Evolutionary conservation across 2,113 vertebrate species (phyloP).

Genomic region (Telmatochromis sp.): DNA sequence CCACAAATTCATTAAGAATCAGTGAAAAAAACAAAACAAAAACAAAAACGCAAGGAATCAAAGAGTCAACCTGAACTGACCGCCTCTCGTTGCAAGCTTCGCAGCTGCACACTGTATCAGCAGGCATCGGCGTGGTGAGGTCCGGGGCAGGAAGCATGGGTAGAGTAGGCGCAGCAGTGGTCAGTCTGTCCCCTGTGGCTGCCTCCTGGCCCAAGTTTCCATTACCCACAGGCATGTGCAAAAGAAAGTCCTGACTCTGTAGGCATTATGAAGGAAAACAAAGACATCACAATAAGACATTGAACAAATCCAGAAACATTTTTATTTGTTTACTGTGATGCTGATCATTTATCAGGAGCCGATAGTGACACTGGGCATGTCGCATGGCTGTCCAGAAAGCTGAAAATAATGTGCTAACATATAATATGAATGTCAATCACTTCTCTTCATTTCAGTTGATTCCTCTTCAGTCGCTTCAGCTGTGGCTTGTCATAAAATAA

Average conservation of each 20-base stretch:
- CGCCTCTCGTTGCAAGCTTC: constrained; percentile 92
- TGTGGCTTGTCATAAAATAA: neutral
- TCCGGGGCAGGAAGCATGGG: constrained; percentile 80
- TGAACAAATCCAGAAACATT: neutral
- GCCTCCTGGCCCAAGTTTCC: constrained; percentile 79
- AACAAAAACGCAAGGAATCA: neutral
- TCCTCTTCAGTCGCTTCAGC: neutral
- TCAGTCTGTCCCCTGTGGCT: constrained; percentile 74
- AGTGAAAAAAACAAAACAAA: neutral
- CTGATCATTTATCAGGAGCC: neutral
- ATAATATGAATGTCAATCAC: neutral
- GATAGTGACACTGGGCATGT: neutral
- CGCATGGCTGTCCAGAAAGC: neutral
- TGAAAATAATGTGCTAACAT: neutral
- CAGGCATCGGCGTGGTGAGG: constrained; percentile 70
- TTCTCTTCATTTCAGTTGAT: neutral
- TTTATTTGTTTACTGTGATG: neutral
- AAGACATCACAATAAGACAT: neutral
- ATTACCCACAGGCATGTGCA: constrained; percentile 85
- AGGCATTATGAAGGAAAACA: neutral
- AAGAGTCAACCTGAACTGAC: constrained; percentile 52
- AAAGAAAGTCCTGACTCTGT: constrained; percentile 90
- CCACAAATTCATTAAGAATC: neutral
- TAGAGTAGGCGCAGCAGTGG: constrained; percentile 76
- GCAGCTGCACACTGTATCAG: constrained; percentile 83